Base-by-base conservation (phyloP, 2,113 vertebrate genomes). In the mouse (Mus musculus) region DNA sequence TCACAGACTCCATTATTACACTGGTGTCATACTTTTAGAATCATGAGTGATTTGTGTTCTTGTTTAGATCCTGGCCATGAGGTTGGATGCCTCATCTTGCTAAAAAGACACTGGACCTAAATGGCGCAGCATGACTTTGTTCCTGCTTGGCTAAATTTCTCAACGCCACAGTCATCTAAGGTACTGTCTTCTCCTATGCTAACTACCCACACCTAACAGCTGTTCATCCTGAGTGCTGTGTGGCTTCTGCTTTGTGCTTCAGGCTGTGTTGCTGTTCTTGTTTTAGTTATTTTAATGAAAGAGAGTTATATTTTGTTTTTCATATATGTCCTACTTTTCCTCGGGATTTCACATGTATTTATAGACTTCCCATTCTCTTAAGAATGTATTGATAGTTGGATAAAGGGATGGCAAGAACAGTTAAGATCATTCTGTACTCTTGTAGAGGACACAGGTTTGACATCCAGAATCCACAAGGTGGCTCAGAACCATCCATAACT, bases 81-180 rank as follows among this genome's bases (percentile, higher is more conserved):
- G 99, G 99, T 99, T 99, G 99, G 99, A 99, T 99, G 99, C 99
- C 99, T 99, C 99, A 98, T 99, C 99, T 99, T 99, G 99, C 98
- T 99, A 99, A 99, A 99, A 99, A 99, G 99, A 99, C 99, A 99
- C 99, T 99, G 99, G 99, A 99, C 99, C 99, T 99, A 99, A 99
- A 99, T 99, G 99, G 99, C 99, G 99, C 99, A 99, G 99, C 99
- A 99, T 99, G 99, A 99, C 99, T 99, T 99, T 99, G 99, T 99
- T 99, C 99, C 99, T 99, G 99, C 99, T 99, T 99, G 99, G 99
- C 99, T 99, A 99, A 99, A 99, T 99, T 99, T 99, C 99, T 99
- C 99, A 98, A 99, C 99, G 89, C 99, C 99, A 98, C 99, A 99
- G 98, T 99, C 99, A 98, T 99, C 99, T 98, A 99, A 99, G 99